Base-by-base conservation (phyloP, 1,140 invertebrate genomes). In the Odontomachus brunneus region DNA sequence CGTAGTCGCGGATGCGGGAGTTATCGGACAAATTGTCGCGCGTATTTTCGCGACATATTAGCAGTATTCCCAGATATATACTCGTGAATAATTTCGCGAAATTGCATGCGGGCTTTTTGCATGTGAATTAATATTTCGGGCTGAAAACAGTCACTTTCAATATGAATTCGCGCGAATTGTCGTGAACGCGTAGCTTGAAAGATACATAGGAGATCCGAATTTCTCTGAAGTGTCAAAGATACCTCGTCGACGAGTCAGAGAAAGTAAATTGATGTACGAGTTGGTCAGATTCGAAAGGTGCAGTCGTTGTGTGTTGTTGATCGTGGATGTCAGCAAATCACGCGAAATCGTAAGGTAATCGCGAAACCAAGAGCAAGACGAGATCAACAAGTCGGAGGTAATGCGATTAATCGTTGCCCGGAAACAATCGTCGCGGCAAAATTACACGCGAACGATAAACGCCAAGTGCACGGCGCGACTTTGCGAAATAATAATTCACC, bases 351-450 rank as follows among this genome's bases (percentile, higher is more conserved):
- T 55, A n/a, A 55, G 57, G 22, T 19, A n/a, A 80, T 80, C 15
- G n/a, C 5, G 51, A 24, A n/a, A 76, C 67, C 66, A 67, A 76
- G 48, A 57, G 26, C 53, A 76, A 76, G 62, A 57, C 26, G 29
- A 19, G 49, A 78, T 80, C 65, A 80, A 80, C 75, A 80, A 80
- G 75, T 80, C 75, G 15, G 17, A 19, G 33, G 59, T 80, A 80
- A 69, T n/a, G n/a, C 63, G 75, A 80, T 80, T 69, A 59, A 71
- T 80, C 69, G 33, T 55, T 38, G 38, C 5, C 22, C 69, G 24
- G 9, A 57, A 71, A 71, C 57, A 33, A 71, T 69, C 15, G 75
- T 78, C 59, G 33, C 33, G 29, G 11, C 4, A 15, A 38, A 2
- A 80, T 71, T 80, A 78, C 33, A 1, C 14, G 33, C 33, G 33